phyloP scores from a whole-genome alignment of 2,888 invertebrate species.

The Nebria brevicollis region DNA sequence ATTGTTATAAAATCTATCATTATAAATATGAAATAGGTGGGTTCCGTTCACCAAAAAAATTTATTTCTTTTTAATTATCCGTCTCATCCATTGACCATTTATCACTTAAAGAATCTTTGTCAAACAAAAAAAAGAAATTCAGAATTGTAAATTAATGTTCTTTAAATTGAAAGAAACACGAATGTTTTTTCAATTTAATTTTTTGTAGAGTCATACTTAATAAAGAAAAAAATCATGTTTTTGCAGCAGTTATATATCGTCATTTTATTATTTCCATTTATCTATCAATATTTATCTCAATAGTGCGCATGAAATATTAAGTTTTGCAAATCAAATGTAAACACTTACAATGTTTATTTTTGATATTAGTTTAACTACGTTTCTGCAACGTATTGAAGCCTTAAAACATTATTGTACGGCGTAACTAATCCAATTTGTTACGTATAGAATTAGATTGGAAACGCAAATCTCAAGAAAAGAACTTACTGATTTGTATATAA shows the following conservation, averaged over 20 bases:
- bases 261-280: too few species aligned
- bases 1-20: slow-evolving; percentile 22
- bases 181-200: neutral
- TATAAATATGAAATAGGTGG: slow-evolving; percentile 18
- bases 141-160: neutral
- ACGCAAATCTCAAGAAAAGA: neutral
- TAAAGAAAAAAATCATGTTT: neutral
- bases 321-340: too few species aligned
- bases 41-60: slow-evolving; percentile 3
- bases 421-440: neutral
- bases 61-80: neutral
- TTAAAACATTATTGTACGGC: neutral
- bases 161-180: neutral
- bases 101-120: neutral
- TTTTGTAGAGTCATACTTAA: neutral
- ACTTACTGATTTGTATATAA: neutral
- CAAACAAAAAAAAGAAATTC: neutral
- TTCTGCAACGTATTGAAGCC: neutral
- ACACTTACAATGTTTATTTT: too few species aligned
- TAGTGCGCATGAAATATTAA: too few species aligned
- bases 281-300: too few species aligned
- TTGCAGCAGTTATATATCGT: neutral
- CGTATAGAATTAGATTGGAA: neutral
- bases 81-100: neutral
- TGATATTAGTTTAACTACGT: neutral